phyloP scores from a whole-genome alignment of 2,113 vertebrate genomes.

The Thalassarche chlororhynchos region DNA sequence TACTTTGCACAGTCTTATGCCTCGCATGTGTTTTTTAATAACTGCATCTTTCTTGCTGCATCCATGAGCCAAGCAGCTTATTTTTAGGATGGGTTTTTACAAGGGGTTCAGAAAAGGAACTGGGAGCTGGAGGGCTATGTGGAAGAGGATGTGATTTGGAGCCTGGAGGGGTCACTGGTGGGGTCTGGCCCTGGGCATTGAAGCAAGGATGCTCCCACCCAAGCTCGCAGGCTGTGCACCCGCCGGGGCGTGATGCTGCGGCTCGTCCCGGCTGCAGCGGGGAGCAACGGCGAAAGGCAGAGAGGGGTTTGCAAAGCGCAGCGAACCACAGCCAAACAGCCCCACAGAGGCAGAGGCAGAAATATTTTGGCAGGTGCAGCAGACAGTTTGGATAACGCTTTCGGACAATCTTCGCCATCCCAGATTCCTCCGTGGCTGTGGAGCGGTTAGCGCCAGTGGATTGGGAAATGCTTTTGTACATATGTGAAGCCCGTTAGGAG shows the following conservation, averaged over 20 bases:
- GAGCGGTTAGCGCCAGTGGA: rapidly evolving
- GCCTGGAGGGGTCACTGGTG: not conserved
- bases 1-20: not conserved
- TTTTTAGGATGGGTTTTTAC: not conserved
- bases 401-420: rapidly evolving
- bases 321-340: not conserved
- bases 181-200: not conserved
- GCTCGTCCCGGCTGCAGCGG: rapidly evolving
- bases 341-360: not conserved
- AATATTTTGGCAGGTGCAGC: not conserved
- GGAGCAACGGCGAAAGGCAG: rapidly evolving
- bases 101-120: not conserved
- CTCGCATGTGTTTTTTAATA: not conserved
- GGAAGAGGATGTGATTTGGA: not conserved
- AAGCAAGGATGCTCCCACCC: not conserved
- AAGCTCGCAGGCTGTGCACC: not conserved
- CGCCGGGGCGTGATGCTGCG: rapidly evolving
- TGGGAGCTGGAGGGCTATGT: not conserved
- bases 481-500: rapidly evolving
- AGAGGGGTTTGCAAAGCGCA: not conserved
- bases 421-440: not conserved
- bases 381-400: not conserved
- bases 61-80: not conserved
- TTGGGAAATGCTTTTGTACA: not conserved
- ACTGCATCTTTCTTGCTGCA: not conserved